These are phyloP conservation scores for Anguilla obscura DNA, from an alignment of 2,797 vertebrate species.

Conservation along the genomic window DNA sequence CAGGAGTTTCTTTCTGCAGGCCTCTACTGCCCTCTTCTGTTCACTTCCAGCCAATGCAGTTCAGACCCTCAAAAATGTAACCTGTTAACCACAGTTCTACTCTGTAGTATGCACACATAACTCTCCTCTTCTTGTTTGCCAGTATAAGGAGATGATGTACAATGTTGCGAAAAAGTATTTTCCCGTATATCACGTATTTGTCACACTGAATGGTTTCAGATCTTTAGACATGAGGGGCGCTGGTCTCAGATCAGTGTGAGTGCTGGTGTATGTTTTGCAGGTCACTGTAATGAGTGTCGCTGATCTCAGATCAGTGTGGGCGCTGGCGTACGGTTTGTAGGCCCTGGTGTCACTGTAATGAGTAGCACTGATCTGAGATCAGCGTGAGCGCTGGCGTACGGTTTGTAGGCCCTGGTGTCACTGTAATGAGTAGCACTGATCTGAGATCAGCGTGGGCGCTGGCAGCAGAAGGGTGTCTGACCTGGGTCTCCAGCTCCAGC, in stretches of 20 bases:
- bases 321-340: no score
- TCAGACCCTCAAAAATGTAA: neutral
- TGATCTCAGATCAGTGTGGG: no score
- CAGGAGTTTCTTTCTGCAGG: conserved; percentile 1
- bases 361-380: no score
- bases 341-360: no score
- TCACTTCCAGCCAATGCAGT: conserved; percentile 39
- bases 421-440: no score
- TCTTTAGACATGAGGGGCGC: neutral
- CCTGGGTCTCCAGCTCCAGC: conserved; percentile 96
- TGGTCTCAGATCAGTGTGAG: neutral
- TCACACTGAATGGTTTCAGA: no score
- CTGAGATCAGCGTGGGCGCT: neutral
- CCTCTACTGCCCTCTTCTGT: conserved; percentile 62
- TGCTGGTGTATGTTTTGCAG: neutral
- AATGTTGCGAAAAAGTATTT: no score
- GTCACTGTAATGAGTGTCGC: neutral
- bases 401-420: no score
- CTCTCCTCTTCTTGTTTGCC: neutral
- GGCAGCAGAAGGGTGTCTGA: conserved; percentile 51
- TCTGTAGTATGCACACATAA: neutral
- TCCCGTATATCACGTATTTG: no score
- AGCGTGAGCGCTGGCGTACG: no score
- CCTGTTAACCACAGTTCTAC: neutral
- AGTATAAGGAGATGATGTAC: no score